These are phyloP conservation scores for Propithecus deckenii DNA, from an alignment of 2,797 vertebrate genomes.

Conservation along the genomic window DNA sequence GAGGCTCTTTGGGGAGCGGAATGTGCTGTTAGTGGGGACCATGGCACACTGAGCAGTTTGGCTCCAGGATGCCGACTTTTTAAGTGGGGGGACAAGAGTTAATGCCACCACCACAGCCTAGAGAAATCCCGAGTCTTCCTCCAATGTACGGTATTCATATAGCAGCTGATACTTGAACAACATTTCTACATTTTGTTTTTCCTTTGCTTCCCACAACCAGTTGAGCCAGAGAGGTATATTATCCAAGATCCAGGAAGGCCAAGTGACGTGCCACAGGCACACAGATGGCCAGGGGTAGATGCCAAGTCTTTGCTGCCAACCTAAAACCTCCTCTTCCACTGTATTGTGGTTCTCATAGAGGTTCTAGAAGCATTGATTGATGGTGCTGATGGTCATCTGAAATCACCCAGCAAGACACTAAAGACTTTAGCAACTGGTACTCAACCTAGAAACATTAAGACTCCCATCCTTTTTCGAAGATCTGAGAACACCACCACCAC, in stretches of 20 bases:
- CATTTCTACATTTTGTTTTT: background rate
- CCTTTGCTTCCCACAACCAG: background rate
- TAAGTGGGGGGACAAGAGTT: background rate
- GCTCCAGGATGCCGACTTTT: background rate
- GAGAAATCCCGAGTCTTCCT: background rate
- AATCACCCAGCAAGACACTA: background rate
- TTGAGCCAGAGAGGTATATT: background rate
- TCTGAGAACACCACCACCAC: background rate
- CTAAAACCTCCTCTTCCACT: background rate
- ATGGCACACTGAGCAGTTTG: background rate
- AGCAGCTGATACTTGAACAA: background rate
- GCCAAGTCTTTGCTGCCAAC: background rate
- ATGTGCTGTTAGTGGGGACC: background rate
- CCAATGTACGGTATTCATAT: rapidly evolving
- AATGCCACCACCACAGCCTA: background rate
- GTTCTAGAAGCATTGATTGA: background rate
- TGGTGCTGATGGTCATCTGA: background rate
- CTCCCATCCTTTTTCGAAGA: slow-evolving; percentile 28
- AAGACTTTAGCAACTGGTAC: slow-evolving; percentile 23
- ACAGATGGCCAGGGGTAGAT: background rate
- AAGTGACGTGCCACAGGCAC: background rate
- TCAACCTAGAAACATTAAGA: slow-evolving; percentile 44
- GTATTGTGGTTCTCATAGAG: background rate
- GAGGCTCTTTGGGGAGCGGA: background rate
- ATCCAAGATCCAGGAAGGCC: background rate